A percentile compares a stretch with the other conserved stretches of the same genome.
Conservation (phyloP, 2,113 vertebrate species). For the Castor canadensis region DNA sequence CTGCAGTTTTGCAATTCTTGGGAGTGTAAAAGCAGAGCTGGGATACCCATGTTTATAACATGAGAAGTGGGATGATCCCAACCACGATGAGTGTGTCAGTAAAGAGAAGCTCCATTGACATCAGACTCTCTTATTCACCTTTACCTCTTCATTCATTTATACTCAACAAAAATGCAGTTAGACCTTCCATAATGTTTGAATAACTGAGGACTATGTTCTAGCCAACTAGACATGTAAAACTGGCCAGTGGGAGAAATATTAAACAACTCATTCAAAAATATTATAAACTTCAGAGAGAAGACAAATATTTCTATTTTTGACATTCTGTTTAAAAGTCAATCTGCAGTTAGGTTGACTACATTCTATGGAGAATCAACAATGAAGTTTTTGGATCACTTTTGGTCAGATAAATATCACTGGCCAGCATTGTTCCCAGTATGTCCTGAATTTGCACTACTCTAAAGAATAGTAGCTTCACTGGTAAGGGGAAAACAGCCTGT, state of each 20-base stretch:
- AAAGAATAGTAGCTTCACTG: not conserved
- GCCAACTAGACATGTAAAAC: not conserved
- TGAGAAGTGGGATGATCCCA: not conserved
- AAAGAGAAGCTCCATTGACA: not conserved
- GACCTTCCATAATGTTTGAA: not conserved
- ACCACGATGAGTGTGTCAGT: not conserved
- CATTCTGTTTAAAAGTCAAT: not conserved
- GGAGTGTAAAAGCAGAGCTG: not conserved
- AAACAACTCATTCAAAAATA: not conserved
- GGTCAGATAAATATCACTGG: not conserved
- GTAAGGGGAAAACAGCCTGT: not conserved
- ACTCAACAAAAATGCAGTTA: not conserved
- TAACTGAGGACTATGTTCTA: too few species aligned
- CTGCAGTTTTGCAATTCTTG: not conserved
- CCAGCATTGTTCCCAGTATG: accelerated
- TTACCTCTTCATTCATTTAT: not conserved
- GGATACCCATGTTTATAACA: not conserved
- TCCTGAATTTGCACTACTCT: not conserved
- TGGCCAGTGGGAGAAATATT: not conserved
- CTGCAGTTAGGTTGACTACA: not conserved
- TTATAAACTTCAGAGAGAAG: not conserved
- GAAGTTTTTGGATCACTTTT: not conserved
- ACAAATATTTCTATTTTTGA: not conserved
- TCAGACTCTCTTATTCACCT: not conserved
- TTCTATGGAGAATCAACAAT: not conserved